A percentile compares a stretch with the other conserved stretches of the same genome.
Evolutionary conservation across 2,113 vertebrate genomes (phyloP).

Genomic region (Pelodiscus sinensis): DNA sequence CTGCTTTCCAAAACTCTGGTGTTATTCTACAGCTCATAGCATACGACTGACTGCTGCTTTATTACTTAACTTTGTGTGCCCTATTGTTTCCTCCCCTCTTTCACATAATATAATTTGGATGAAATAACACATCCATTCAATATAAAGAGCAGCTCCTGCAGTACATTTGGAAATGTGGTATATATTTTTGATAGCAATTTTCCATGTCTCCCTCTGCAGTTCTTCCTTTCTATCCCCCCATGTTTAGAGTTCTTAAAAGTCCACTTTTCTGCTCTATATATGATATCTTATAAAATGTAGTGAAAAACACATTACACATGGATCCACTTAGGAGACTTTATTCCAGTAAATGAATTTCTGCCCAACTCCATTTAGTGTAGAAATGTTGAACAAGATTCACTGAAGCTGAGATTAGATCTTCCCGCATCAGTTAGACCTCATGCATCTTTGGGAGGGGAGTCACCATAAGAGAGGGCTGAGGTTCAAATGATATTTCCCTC

Average conservation of each 20-base stretch:
- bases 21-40: background rate
- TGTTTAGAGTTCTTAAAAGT: background rate
- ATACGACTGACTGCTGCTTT: background rate
- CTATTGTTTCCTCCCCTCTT: background rate
- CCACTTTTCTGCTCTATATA: background rate
- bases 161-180: background rate
- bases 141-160: background rate
- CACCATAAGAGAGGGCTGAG: background rate
- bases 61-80: background rate
- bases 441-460: no score
- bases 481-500: background rate
- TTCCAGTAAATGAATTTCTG: background rate
- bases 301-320: background rate
- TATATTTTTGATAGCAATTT: background rate
- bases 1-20: background rate
- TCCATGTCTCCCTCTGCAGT: background rate
- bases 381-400: background rate
- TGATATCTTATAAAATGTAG: background rate
- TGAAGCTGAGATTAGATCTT: background rate
- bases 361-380: background rate
- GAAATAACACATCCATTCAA: background rate
- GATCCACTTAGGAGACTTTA: background rate
- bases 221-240: background rate
- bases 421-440: background rate
- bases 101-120: background rate